phyloP scores from a whole-genome alignment of 2,797 vertebrate species.

The Sebastes melanostomus region DNA sequence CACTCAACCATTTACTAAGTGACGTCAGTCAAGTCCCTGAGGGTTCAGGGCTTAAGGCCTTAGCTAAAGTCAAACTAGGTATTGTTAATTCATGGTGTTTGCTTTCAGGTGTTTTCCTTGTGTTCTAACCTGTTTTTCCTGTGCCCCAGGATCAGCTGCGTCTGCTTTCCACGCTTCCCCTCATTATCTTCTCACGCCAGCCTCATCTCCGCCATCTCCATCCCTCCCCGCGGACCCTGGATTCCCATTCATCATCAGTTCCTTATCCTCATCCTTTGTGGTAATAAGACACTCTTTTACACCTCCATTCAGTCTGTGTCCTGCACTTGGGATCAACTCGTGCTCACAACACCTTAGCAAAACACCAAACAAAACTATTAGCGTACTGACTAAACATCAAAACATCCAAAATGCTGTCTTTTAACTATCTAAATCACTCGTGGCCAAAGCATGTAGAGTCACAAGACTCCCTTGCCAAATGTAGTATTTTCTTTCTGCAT shows the following conservation, averaged over 20 bases:
- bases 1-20: too few species aligned
- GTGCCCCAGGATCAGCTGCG: neutral
- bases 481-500: neutral
- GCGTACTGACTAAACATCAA: too few species aligned
- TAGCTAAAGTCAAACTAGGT: neutral
- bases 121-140: neutral
- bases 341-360: neutral
- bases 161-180: neutral
- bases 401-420: too few species aligned
- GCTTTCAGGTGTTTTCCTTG: neutral
- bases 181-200: neutral
- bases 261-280: neutral
- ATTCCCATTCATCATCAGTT: neutral
- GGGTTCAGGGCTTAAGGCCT: too few species aligned
- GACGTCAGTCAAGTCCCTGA: too few species aligned
- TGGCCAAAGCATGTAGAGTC: neutral
- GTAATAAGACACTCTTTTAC: neutral
- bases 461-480: neutral
- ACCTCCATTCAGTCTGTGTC: neutral
- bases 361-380: too few species aligned
- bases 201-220: neutral
- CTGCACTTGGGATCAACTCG: neutral
- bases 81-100: neutral
- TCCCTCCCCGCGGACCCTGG: neutral
- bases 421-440: too few species aligned